These are phyloP conservation scores for Hippolais icterina DNA, from an alignment of 2,113 vertebrate genomes.

Conservation along the genomic window DNA sequence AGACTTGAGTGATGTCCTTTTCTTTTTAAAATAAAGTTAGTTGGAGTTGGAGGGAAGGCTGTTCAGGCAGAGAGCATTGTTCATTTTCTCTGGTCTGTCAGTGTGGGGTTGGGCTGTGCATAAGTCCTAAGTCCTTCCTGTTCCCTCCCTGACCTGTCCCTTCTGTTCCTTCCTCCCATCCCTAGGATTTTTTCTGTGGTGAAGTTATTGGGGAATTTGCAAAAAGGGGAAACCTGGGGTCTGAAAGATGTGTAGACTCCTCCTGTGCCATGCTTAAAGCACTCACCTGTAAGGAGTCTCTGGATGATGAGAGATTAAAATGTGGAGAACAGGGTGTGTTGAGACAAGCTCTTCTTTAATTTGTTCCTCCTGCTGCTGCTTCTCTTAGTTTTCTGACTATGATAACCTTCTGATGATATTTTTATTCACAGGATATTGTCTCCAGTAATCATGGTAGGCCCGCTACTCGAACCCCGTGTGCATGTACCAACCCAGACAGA, in stretches of 20 bases:
- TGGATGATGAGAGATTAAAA: not conserved
- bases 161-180: not conserved
- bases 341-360: not conserved
- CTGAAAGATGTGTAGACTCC: not conserved
- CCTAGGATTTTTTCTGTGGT: not conserved
- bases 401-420: not conserved
- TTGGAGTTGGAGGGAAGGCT: not conserved
- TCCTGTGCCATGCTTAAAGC: not conserved
- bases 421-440: not conserved
- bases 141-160: not conserved
- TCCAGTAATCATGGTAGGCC: not conserved
- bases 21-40: no score
- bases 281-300: rapidly evolving
- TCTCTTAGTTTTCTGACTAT: not conserved
- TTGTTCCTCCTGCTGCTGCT: not conserved
- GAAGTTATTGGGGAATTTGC: not conserved
- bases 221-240: not conserved
- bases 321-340: not conserved
- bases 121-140: not conserved
- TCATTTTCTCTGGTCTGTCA: not conserved
- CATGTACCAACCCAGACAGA: no score
- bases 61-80: not conserved
- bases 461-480: not conserved
- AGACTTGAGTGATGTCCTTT: not conserved
- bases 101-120: not conserved